Percentiles rank a stretch among this genome's conserved stretches.
These are phyloP conservation scores for Cynopterus brachyotis DNA, from an alignment of 2,113 vertebrate genomes.

Conservation along the genomic window DNA sequence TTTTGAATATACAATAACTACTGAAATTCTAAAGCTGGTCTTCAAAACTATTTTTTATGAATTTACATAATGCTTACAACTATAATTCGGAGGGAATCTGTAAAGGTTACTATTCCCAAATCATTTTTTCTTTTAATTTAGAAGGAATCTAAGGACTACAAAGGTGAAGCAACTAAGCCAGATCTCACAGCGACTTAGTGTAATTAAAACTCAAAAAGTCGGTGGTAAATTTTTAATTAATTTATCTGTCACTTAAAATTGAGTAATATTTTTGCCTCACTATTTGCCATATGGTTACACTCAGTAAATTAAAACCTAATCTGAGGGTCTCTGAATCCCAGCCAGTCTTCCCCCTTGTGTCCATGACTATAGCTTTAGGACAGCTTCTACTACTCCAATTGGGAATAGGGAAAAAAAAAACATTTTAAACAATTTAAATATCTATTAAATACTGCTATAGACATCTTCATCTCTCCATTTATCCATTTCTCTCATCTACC, in stretches of 20 bases:
- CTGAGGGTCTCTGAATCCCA: not conserved
- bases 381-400: not conserved
- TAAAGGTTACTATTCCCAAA: conserved; percentile 28
- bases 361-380: not conserved
- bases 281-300: not conserved
- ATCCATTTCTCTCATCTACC: not conserved
- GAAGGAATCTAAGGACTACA: not conserved
- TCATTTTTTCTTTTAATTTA: not conserved
- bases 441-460: not conserved
- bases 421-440: not conserved
- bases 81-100: conserved; percentile 48
- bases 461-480: not conserved
- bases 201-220: not conserved
- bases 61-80: conserved; percentile 58
- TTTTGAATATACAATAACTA: conserved; percentile 73
- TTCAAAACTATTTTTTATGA: conserved; percentile 69
- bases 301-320: not conserved
- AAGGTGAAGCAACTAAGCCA: not conserved
- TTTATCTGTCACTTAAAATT: conserved; percentile 41
- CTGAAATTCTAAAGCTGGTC: conserved; percentile 68
- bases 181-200: not conserved
- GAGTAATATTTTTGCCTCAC: not conserved
- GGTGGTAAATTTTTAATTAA: not conserved
- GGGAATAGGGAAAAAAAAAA: not conserved
- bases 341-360: not conserved